A percentile compares a stretch with the other conserved stretches of the same genome.
Conservation (phyloP, 2,888 invertebrate species). For the Sepioteuthis lessoniana region DNA sequence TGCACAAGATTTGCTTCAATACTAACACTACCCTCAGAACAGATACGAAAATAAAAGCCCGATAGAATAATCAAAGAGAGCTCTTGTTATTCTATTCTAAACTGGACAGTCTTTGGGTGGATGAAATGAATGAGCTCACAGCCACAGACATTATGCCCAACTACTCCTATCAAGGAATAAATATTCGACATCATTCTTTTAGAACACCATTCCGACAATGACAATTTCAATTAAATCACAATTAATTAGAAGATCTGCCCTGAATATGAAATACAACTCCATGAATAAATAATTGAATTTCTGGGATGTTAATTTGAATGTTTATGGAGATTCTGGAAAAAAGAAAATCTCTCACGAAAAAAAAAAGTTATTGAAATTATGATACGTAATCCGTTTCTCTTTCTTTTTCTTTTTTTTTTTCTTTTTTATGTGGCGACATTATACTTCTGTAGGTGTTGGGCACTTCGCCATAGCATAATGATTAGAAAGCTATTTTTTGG, state of each 20-base stretch:
- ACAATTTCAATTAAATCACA: neutral
- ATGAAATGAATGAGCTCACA: neutral
- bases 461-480: neutral
- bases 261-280: neutral
- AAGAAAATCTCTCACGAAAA: neutral
- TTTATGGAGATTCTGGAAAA: neutral
- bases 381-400: neutral
- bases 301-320: neutral
- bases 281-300: conserved; percentile 23
- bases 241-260: conserved; percentile 3
- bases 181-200: conserved; percentile 1
- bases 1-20: too few relatives aligned
- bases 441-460: neutral
- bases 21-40: too few relatives aligned
- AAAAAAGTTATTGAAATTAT: neutral
- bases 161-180: neutral
- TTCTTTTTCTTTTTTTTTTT: neutral
- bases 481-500: neutral
- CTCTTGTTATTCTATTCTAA: neutral
- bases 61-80: too few relatives aligned
- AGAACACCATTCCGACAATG: neutral
- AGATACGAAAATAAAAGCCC: neutral
- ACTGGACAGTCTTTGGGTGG: neutral
- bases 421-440: neutral
- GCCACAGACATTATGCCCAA: neutral